A percentile compares a stretch with the other conserved stretches of the same genome.
Conservation (phyloP, 2,113 vertebrate species). For the Leucopsar rothschildi region DNA sequence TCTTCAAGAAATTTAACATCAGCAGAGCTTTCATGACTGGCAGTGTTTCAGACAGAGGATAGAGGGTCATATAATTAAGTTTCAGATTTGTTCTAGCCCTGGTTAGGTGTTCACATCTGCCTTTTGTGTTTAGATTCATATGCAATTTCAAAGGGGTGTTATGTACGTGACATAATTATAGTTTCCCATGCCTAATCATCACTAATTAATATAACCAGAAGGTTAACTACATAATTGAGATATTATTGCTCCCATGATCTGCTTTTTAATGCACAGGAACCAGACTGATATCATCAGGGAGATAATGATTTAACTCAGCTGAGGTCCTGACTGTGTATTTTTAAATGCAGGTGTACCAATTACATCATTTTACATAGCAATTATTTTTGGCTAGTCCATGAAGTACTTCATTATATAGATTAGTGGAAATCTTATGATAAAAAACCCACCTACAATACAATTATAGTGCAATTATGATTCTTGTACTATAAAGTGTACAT, state of each 20-base stretch:
- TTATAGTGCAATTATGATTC: background rate
- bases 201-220: constrained; percentile 60
- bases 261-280: constrained; percentile 33
- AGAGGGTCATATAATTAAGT: background rate
- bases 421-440: background rate
- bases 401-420: background rate
- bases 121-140: constrained; percentile 34
- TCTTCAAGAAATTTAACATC: background rate
- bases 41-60: background rate
- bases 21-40: background rate
- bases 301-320: background rate
- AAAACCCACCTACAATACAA: background rate
- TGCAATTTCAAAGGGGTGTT: background rate
- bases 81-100: background rate
- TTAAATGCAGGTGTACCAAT: background rate
- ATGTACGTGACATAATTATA: constrained; percentile 19
- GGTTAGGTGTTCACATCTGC: background rate
- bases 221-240: constrained; percentile 57
- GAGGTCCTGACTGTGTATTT: background rate
- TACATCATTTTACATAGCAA: background rate
- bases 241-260: constrained; percentile 46
- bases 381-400: background rate
- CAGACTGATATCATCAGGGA: constrained; percentile 16
- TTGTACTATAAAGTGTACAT: background rate
- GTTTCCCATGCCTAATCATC: constrained; percentile 49